phyloP scores from a whole-genome alignment of 2,113 vertebrate genomes.

The Anolis sagrei region DNA sequence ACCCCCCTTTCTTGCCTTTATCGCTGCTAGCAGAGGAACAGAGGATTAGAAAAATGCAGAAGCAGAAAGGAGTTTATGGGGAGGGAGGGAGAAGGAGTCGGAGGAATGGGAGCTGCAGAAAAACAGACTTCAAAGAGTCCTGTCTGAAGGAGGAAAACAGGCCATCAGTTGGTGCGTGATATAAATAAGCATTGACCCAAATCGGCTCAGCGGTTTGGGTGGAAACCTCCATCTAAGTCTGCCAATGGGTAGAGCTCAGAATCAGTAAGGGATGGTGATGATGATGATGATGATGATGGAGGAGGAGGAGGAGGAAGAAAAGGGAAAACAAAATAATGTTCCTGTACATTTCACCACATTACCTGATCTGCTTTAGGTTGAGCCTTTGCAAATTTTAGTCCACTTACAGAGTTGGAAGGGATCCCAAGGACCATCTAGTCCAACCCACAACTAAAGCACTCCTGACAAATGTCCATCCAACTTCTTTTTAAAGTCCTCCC shows the following conservation, averaged over 20 bases:
- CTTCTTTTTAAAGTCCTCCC: too few species aligned
- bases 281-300: not conserved
- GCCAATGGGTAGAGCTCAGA: not conserved
- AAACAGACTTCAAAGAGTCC: not conserved
- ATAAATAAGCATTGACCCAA: constrained; percentile 20
- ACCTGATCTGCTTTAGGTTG: too few species aligned
- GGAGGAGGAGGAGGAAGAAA: not conserved
- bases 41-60: not conserved
- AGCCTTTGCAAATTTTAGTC: too few species aligned
- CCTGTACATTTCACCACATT: too few species aligned
- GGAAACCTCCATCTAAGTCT: not conserved
- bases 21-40: not conserved
- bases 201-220: not conserved
- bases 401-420: too few species aligned
- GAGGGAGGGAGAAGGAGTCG: too few species aligned
- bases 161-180: not conserved
- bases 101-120: not conserved
- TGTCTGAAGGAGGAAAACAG: not conserved
- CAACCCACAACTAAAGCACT: too few species aligned
- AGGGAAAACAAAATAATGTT: too few species aligned
- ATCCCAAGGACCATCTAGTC: too few species aligned
- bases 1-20: not conserved
- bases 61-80: not conserved
- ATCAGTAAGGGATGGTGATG: not conserved
- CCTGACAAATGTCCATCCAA: too few species aligned